phyloP scores from a whole-genome alignment of 2,888 invertebrate genomes.

The Polyommatus iphigenia region DNA sequence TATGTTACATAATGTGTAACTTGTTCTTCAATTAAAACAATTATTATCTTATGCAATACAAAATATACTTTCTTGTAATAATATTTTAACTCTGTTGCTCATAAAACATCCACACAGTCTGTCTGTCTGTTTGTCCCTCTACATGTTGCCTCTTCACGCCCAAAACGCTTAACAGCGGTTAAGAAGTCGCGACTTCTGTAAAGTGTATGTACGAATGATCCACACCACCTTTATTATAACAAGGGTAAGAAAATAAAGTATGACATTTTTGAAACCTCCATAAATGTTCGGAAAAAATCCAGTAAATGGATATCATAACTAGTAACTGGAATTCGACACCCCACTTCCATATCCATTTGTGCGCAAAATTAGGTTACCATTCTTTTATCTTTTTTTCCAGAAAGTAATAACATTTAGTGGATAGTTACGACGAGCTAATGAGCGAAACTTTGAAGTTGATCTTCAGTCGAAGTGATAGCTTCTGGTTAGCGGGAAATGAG shows the following conservation, averaged over 20 bases:
- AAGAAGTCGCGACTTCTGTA: background rate
- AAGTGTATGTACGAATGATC: background rate
- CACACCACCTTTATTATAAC: background rate
- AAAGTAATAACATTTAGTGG: slow-evolving; percentile 40
- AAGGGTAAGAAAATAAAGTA: background rate
- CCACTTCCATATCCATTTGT: background rate
- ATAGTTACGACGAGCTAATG: slow-evolving; percentile 39
- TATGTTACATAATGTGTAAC: background rate
- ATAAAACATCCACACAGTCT: background rate
- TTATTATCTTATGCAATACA: slow-evolving; percentile 6
- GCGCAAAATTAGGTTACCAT: background rate
- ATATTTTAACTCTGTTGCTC: background rate
- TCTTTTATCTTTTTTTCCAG: slow-evolving; percentile 1
- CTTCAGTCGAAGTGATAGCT: slow-evolving; percentile 31
- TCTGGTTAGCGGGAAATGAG: slow-evolving; percentile 33
- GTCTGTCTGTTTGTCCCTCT: too few relatives aligned
- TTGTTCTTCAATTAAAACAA: slow-evolving; percentile 6
- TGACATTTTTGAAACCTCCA: background rate
- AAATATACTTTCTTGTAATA: slow-evolving; percentile 1
- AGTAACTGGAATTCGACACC: background rate
- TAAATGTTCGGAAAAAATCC: background rate
- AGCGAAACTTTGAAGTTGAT: slow-evolving; percentile 34
- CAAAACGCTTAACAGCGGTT: too few relatives aligned
- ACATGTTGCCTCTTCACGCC: too few relatives aligned
- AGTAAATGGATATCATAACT: background rate